A percentile compares a stretch with the other conserved stretches of the same genome.
These are phyloP conservation scores for Tupiocoris notatus DNA, from an alignment of 2,888 invertebrate species.

Conservation along the genomic window DNA sequence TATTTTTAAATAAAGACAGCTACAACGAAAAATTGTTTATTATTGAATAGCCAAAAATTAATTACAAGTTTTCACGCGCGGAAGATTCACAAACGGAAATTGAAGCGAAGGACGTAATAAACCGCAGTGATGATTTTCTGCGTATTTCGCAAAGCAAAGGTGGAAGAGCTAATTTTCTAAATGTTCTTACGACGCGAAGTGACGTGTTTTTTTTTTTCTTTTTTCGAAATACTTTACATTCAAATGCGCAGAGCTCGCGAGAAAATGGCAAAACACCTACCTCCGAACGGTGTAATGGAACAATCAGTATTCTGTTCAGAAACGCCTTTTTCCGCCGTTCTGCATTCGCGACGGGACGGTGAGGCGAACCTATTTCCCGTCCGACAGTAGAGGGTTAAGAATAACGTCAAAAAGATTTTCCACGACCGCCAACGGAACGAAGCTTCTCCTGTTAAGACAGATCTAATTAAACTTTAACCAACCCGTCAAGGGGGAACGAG, in stretches of 20 bases:
- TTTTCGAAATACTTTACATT: not conserved
- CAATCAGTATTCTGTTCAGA: not conserved
- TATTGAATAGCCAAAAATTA: too few relatives aligned
- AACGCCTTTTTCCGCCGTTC: not conserved
- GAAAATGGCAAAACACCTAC: not conserved
- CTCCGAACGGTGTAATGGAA: not conserved
- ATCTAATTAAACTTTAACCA: conserved; percentile 31
- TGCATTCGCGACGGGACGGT: not conserved
- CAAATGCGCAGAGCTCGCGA: not conserved
- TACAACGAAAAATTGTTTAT: too few relatives aligned
- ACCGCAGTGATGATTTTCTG: too few relatives aligned
- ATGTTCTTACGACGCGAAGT: too few relatives aligned
- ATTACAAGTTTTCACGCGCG: too few relatives aligned
- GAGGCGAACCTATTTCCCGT: not conserved
- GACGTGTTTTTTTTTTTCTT: too few relatives aligned
- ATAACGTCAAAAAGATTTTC: conserved; percentile 27
- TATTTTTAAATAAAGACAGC: too few relatives aligned
- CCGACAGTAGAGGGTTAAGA: conserved; percentile 1
- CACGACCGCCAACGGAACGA: not conserved
- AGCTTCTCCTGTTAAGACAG: conserved; percentile 21
- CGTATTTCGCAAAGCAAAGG: too few relatives aligned
- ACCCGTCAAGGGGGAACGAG: not conserved
- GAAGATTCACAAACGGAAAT: too few relatives aligned
- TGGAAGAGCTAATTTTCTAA: too few relatives aligned
- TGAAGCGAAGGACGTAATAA: too few relatives aligned